Evolutionary conservation across 2,797 vertebrate genomes (phyloP).

Genomic region (Girardinus metallicus): DNA sequence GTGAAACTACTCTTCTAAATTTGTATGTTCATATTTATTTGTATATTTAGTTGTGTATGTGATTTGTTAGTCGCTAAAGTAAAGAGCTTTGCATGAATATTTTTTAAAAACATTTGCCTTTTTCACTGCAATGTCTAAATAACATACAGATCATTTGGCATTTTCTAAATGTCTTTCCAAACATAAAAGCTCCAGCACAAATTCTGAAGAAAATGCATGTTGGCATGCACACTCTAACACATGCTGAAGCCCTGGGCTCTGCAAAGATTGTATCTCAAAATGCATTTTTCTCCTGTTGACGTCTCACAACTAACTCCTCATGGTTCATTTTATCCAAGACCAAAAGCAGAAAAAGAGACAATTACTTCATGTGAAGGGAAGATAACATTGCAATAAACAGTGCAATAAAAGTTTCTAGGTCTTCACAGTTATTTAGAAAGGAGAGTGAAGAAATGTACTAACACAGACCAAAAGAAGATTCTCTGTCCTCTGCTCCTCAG

Average conservation of each 20-base stretch:
- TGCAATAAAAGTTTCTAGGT: conserved; percentile 13
- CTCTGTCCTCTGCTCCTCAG: conserved; percentile 11
- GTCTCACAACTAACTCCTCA: conserved; percentile 10
- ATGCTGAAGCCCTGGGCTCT: conserved; percentile 7
- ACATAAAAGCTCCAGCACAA: conserved; percentile 12
- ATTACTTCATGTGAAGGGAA: conserved; percentile 19
- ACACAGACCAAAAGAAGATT: conserved; percentile 24
- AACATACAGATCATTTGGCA: neutral
- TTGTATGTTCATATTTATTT: neutral
- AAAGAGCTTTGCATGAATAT: neutral
- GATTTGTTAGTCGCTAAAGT: neutral
- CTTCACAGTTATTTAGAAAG: conserved; percentile 16
- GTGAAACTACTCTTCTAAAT: neutral
- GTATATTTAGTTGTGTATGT: neutral
- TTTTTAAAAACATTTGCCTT: neutral
- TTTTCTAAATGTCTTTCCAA: neutral
- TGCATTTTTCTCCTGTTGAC: conserved; percentile 22
- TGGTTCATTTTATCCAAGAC: conserved; percentile 35
- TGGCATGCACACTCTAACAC: conserved; percentile 14
- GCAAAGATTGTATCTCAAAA: conserved; percentile 45
- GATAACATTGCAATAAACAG: conserved; percentile 8
- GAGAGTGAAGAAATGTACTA: conserved; percentile 10
- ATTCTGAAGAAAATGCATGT: conserved; percentile 26
- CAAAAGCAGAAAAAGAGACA: neutral
- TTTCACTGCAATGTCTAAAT: neutral